Base-by-base conservation (phyloP, 2,797 vertebrate species). In the Xenops minutus region DNA sequence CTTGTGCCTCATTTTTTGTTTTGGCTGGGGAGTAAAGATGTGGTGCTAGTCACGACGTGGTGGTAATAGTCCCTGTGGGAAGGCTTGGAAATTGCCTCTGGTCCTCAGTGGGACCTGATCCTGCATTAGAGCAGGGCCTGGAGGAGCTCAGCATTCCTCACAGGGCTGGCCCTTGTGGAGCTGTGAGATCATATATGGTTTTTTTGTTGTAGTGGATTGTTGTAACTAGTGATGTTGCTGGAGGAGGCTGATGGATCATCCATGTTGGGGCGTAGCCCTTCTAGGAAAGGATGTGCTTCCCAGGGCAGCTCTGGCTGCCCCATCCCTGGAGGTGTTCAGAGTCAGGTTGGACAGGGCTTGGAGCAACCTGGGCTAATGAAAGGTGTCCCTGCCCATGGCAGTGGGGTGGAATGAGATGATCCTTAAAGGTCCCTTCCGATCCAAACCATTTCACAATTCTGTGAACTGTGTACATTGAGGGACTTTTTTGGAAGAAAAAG, bases 21-120 rank as follows among this genome's bases (percentile, higher is more conserved):
- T 94, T 96, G 94, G 69, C 89, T 51, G 67, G 26, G 37, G 41
- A 92, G 52, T 58, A 74, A 84, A 78, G 92, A 59, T 92, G 62
- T 51, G 88, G 86, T 93, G 75, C 41, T 62, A 9, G 71, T 71
- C 74, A 27, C 55, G 34, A 4, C 0, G 8, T 68, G 61, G 76
- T 91, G 88, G 74, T 81, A 83, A 87, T 71, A 62, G 91, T 55
- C 22, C 88, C 85, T 85, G 0, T 3, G 67, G 86, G 89, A 78
- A 69, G 71, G 36, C 22, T n/a, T 85, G 32, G 58, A 26, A 68
- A 76, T 77, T 91, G 67, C 69, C 52, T 90, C 37, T 88, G 63
- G 17, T 52, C 32, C 69, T 81, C 41, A 5, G 0, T 4, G 22
- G 66, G 67, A 91, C 44, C 14, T 69, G 82, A 34, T 87, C 44